These are phyloP conservation scores for Pseudomugil tenellus DNA, from an alignment of 2,797 vertebrate species.

Conservation along the genomic window DNA sequence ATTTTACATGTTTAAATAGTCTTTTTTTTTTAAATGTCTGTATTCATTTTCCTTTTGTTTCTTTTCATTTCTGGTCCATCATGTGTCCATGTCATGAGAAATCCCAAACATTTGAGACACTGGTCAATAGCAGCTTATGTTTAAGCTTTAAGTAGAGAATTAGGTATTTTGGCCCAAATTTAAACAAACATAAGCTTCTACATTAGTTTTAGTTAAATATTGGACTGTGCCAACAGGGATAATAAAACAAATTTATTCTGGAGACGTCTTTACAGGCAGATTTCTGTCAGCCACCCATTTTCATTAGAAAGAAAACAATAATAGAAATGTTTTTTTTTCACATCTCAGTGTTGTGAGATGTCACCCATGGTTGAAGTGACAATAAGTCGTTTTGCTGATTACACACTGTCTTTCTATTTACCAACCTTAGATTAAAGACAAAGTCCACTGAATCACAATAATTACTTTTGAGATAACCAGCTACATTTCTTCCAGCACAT, in stretches of 20 bases:
- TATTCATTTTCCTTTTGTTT: not conserved
- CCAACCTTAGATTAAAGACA: slow-evolving; percentile 7
- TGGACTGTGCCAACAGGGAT: too few species aligned
- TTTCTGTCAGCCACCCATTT: too few species aligned
- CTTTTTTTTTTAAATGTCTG: not conserved
- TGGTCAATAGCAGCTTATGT: not conserved
- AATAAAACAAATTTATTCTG: too few species aligned
- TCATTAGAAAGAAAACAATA: too few species aligned
- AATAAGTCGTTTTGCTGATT: not conserved
- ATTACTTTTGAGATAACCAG: slow-evolving; percentile 1
- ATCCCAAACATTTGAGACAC: not conserved
- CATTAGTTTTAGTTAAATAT: too few species aligned
- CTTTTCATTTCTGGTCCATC: too few species aligned
- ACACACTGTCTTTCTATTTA: not conserved
- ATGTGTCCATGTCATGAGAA: too few species aligned
- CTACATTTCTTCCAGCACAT: not conserved
- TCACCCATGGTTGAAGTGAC: not conserved
- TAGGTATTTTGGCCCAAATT: not conserved
- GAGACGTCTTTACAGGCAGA: too few species aligned
- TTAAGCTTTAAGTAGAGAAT: not conserved
- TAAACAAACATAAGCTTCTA: not conserved
- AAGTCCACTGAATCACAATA: not conserved
- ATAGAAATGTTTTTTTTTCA: too few species aligned
- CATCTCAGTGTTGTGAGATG: not conserved
- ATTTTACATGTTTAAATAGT: too few species aligned